Evolutionary conservation across 2,888 invertebrate genomes (phyloP).

Genomic region (Catocala nupta): DNA sequence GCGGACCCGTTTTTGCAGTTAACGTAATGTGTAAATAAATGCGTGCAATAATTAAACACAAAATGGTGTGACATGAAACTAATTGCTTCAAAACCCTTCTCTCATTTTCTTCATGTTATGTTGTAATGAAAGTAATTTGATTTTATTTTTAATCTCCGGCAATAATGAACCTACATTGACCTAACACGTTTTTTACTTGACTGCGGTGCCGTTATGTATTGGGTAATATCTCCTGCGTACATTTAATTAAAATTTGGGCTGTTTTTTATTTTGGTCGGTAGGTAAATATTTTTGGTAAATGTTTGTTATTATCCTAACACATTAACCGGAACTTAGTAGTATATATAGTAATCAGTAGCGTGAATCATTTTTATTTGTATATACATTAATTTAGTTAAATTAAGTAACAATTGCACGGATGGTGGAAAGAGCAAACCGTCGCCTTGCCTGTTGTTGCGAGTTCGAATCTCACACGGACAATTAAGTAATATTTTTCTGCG

Average conservation of each 20-base stretch:
- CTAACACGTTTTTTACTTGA: constrained; percentile 27
- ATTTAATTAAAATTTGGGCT: constrained; percentile 1
- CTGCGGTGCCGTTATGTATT: constrained; percentile 5
- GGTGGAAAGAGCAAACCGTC: too few relatives aligned
- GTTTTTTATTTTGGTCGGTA: neutral
- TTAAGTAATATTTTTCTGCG: too few relatives aligned
- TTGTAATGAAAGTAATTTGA: constrained; percentile 44
- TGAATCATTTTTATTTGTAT: too few relatives aligned
- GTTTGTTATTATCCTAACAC: neutral
- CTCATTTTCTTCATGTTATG: constrained; percentile 51
- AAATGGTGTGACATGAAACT: constrained; percentile 72
- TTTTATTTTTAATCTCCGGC: constrained; percentile 38
- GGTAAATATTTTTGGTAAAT: neutral
- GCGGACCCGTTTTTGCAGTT: constrained; percentile 80
- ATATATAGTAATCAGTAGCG: too few relatives aligned
- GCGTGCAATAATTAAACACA: constrained; percentile 82
- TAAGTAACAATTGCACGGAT: too few relatives aligned
- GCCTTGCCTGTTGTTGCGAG: too few relatives aligned
- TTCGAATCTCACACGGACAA: too few relatives aligned
- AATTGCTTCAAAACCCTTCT: constrained; percentile 71
- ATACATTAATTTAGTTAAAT: too few relatives aligned
- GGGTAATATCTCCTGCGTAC: neutral
- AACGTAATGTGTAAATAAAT: constrained; percentile 84
- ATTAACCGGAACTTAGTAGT: too few relatives aligned
- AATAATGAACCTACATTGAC: constrained; percentile 29